phyloP scores from a whole-genome alignment of 2,113 vertebrate species.

The Baryphthengus martii region DNA sequence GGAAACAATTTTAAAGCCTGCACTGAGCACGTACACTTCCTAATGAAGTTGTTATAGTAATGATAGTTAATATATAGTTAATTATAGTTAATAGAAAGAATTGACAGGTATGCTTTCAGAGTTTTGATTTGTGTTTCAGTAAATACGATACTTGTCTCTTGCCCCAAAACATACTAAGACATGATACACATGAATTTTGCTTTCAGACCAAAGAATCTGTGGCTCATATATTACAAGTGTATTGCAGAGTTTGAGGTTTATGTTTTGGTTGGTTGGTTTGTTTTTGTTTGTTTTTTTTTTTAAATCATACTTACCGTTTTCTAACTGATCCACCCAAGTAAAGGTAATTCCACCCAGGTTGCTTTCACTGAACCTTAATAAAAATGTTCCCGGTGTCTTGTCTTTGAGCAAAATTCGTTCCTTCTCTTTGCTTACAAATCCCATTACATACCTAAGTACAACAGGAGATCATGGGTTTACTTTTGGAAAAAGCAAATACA shows the following conservation, averaged over 20 bases:
- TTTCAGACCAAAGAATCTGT: neutral
- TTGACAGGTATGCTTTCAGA: neutral
- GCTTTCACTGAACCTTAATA: constrained; percentile 95
- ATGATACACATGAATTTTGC: neutral
- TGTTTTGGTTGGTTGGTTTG: too few species aligned
- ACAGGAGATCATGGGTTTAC: neutral
- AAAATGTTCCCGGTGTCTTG: constrained; percentile 89
- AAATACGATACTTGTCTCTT: neutral
- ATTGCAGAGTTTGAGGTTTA: neutral
- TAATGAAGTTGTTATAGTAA: too few species aligned
- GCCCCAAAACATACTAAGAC: neutral
- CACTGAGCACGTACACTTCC: neutral
- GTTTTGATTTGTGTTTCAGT: neutral
- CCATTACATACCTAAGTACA: constrained; percentile 87
- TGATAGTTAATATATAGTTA: neutral
- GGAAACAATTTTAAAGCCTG: neutral
- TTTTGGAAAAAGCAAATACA: neutral
- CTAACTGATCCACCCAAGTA: constrained; percentile 91
- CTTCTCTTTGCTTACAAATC: constrained; percentile 96
- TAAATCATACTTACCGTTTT: constrained; percentile 77
- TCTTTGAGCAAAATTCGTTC: constrained; percentile 89
- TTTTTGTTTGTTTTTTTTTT: too few species aligned
- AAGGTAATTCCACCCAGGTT: constrained; percentile 97
- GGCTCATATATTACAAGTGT: neutral
- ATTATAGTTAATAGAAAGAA: neutral